Percentiles rank a stretch among this genome's conserved stretches.
Conservation (phyloP, 2,797 vertebrate species). For the Chloroceryle inda region DNA sequence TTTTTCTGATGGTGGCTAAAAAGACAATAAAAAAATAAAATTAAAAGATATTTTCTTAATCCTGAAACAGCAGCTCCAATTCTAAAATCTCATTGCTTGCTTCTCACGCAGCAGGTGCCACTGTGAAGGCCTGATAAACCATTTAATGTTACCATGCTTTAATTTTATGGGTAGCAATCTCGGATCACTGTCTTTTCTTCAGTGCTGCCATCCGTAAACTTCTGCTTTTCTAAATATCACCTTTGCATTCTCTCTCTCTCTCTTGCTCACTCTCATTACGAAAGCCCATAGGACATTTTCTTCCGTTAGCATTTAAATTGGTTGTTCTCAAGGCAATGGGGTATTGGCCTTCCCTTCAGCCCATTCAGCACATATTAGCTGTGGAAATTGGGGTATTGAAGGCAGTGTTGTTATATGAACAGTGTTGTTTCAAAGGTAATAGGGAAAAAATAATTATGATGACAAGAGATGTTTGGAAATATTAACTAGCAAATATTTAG, state of each 20-base stretch:
- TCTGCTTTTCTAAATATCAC: neutral
- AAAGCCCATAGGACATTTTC: neutral
- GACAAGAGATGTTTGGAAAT: neutral
- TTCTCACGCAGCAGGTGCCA: neutral
- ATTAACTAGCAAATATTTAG: neutral
- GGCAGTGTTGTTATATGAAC: neutral
- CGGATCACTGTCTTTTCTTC: conserved; percentile 36
- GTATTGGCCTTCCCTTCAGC: neutral
- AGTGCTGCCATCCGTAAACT: conserved; percentile 1
- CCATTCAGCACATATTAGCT: neutral
- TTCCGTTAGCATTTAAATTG: neutral
- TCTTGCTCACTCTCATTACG: neutral
- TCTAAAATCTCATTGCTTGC: neutral
- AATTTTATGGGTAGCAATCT: neutral
- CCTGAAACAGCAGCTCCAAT: neutral
- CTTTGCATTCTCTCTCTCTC: neutral
- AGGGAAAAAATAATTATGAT: neutral
- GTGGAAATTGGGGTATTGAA: neutral
- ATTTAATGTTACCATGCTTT: neutral
- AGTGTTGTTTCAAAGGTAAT: neutral
- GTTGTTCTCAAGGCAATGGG: neutral
- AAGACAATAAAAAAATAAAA: neutral
- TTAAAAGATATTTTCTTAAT: neutral
- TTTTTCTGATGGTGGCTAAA: neutral
- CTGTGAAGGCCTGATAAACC: conserved; percentile 29